Evolutionary conservation across 2,888 invertebrate genomes (phyloP), one percentile per base, ranked within the genome.

Genomic region (Phalera bucephala): DNA sequence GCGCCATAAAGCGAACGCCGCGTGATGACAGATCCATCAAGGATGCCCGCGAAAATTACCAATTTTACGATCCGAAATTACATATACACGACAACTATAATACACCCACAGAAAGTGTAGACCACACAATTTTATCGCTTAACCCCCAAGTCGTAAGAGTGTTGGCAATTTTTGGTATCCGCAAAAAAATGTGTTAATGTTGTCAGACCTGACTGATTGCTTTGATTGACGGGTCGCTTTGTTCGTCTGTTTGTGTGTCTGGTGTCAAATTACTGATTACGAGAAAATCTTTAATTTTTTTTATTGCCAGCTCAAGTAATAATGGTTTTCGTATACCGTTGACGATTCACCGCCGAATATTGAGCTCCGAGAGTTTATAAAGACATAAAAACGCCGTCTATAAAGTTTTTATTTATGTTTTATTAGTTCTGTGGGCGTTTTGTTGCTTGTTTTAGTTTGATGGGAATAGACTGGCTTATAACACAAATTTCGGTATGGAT

Each of bases 21-120:
- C 59, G 57, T 76, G 80, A 81, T 76, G 79, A 80, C 80, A 79
- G 79, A 69, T 65, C 58, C 70, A 64, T 53, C 57, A 59, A 53
- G 36, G 38, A 50, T 47, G 45, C 48, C 52, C 52, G 60, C 56
- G 50, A 60, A 66, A 71, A 74, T 72, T 65, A 61, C 64, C 53
- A 53, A 68, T 72, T 73, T 75, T 75, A 75, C 61, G 72, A 71
- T 51, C 60, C 60, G 21, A 75, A 75, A 75, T 75, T 75, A 65
- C 63, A 68, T 48, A 52, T 52, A 52, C 30, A 45, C 25, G 17
- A 13, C 7, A 27, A 29, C 22, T 23, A 36, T 14, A 13, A n/a
- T n/a, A n/a, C n/a, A n/a, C n/a, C n/a, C n/a, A n/a, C n/a, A n/a
- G n/a, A n/a, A n/a, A n/a, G n/a, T n/a, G n/a, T n/a, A n/a, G n/a